These are phyloP conservation scores for Sisor rabdophorus DNA, from an alignment of 2,113 vertebrate genomes.

Conservation along the genomic window DNA sequence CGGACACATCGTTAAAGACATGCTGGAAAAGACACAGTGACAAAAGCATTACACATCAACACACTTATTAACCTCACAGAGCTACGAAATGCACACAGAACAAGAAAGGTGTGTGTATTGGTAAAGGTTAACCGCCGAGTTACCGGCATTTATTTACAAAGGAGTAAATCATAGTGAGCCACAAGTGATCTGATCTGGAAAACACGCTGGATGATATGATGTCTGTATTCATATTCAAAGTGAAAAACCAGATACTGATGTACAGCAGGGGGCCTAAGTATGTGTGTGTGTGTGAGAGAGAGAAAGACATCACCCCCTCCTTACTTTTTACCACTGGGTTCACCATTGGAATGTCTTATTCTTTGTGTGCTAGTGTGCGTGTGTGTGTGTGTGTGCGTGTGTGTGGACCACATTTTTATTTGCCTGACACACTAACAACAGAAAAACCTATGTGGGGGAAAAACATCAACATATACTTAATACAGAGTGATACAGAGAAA, in stretches of 20 bases:
- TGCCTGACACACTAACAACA: slow-evolving; percentile 13
- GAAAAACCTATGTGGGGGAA: not conserved
- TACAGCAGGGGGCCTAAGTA: not conserved
- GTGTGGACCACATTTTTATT: slow-evolving; percentile 3
- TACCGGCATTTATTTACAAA: not conserved
- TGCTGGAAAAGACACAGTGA: slow-evolving; percentile 62
- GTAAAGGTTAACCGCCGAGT: not conserved
- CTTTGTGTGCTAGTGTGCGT: slow-evolving; percentile 6
- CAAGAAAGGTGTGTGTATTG: no score
- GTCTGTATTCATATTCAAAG: not conserved
- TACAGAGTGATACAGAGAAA: not conserved
- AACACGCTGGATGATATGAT: not conserved
- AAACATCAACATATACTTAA: slow-evolving; percentile 1
- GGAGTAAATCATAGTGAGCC: not conserved
- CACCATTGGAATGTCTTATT: slow-evolving; percentile 26
- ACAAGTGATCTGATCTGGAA: not conserved
- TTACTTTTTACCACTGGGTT: slow-evolving; percentile 10
- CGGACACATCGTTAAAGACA: slow-evolving; percentile 80
- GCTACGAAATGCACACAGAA: no score
- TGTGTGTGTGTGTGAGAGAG: not conserved
- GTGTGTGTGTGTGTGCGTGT: slow-evolving; percentile 4
- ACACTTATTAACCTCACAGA: not conserved
- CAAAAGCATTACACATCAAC: not conserved
- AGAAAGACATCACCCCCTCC: not conserved
- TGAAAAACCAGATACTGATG: not conserved